Evolutionary conservation across 1,140 invertebrate species (phyloP).

Genomic region (Acyrthosiphon pisum): DNA sequence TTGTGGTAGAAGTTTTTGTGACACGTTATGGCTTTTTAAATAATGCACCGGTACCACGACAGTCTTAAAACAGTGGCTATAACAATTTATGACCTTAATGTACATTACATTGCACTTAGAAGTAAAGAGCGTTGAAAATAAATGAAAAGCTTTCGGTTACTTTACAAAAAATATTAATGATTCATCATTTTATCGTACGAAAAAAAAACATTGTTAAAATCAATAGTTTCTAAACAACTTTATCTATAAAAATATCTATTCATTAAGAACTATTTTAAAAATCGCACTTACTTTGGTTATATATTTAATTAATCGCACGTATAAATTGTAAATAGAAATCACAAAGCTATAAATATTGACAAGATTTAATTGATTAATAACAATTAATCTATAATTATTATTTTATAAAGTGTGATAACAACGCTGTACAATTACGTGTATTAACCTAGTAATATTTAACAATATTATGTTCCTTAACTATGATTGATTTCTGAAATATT

Average conservation of each 20-base stretch:
- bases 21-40: background rate
- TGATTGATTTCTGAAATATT: too few relatives aligned
- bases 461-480: too few relatives aligned
- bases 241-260: background rate
- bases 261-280: background rate
- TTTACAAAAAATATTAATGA: background rate
- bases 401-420: too few relatives aligned
- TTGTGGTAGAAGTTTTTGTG: background rate
- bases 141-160: background rate
- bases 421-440: background rate
- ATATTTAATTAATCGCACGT: background rate
- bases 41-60: background rate
- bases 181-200: background rate
- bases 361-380: background rate
- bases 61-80: background rate
- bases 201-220: background rate
- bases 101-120: constrained; percentile 2
- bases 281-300: background rate
- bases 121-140: background rate
- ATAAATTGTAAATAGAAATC: background rate
- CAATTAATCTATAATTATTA: background rate
- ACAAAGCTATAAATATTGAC: background rate
- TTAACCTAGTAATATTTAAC: too few relatives aligned
- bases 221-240: background rate
- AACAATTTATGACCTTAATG: background rate